Percentiles rank a stretch among this genome's conserved stretches.
These are phyloP conservation scores for Entomobrya proxima DNA, from an alignment of 2,888 invertebrate species.

Conservation along the genomic window DNA sequence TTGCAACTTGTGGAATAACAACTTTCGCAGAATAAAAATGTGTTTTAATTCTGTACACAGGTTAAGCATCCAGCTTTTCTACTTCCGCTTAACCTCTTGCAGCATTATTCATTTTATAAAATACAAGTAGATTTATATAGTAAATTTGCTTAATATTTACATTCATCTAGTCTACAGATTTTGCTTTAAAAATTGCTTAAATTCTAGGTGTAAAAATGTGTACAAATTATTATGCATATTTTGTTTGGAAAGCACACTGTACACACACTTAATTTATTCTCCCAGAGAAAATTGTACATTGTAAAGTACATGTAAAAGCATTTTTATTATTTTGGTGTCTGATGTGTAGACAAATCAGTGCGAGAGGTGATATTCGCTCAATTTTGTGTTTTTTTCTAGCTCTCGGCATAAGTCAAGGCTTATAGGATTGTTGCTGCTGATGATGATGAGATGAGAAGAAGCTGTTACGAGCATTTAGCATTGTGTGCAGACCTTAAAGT, in stretches of 20 bases:
- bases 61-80: too few relatives aligned
- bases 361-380: slow-evolving; percentile 15
- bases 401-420: slow-evolving; percentile 40
- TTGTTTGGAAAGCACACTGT: background rate
- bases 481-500: too few relatives aligned
- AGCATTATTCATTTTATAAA: too few relatives aligned
- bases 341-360: slow-evolving; percentile 7
- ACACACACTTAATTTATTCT: slow-evolving; percentile 11
- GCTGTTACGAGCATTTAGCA: too few relatives aligned
- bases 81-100: too few relatives aligned
- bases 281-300: slow-evolving; percentile 15
- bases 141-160: background rate
- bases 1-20: too few relatives aligned
- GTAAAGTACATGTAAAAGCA: slow-evolving; percentile 32
- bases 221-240: slow-evolving; percentile 34
- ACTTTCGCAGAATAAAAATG: too few relatives aligned
- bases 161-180: background rate
- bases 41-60: too few relatives aligned
- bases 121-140: too few relatives aligned
- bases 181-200: background rate
- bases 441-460: background rate
- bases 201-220: background rate
- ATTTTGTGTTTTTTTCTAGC: background rate
- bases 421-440: background rate
- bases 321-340: slow-evolving; percentile 6